A percentile compares a stretch with the other conserved stretches of the same genome.
Evolutionary conservation across 2,113 vertebrate genomes (phyloP).

Genomic region (Otus sunia): DNA sequence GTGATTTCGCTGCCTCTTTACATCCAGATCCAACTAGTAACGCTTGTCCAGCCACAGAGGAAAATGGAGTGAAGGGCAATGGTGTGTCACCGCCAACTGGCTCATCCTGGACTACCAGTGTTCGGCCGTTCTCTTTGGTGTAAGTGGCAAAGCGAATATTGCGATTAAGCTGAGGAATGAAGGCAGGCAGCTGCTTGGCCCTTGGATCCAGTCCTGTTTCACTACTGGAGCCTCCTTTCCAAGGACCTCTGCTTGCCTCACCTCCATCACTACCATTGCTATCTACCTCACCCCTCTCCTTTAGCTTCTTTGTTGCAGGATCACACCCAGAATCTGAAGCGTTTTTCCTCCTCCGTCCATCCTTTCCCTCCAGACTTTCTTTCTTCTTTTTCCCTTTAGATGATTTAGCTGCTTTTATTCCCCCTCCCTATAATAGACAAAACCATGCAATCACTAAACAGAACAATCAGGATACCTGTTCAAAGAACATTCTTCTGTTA

Average conservation of each 20-base stretch:
- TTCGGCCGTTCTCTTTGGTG: conserved; percentile 94
- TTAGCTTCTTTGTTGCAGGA: conserved; percentile 89
- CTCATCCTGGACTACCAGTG: conserved; percentile 84
- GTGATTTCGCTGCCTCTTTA: conserved; percentile 76
- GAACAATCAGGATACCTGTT: neutral
- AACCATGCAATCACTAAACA: neutral
- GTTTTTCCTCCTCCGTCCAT: conserved; percentile 88
- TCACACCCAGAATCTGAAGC: conserved; percentile 89
- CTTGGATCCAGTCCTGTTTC: conserved; percentile 75
- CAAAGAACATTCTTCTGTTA: neutral
- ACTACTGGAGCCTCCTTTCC: conserved; percentile 76
- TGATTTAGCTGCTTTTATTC: conserved; percentile 72
- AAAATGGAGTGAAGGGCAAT: conserved; percentile 81
- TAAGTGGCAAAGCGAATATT: conserved; percentile 83
- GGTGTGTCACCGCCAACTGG: conserved; percentile 76
- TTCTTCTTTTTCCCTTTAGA: conserved; percentile 86
- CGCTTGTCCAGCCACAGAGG: conserved; percentile 83
- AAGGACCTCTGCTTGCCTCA: conserved; percentile 79
- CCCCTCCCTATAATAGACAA: conserved; percentile 70
- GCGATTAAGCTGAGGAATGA: conserved; percentile 84
- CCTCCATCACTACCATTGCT: conserved; percentile 79
- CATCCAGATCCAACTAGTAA: conserved; percentile 78
- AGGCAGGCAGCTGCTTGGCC: conserved; percentile 76
- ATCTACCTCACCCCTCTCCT: conserved; percentile 83
- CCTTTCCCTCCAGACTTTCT: conserved; percentile 86